Percentiles rank a stretch among this genome's conserved stretches.
Evolutionary conservation across 2,888 invertebrate genomes (phyloP).

Genomic region (Bellardia bayeri): DNA sequence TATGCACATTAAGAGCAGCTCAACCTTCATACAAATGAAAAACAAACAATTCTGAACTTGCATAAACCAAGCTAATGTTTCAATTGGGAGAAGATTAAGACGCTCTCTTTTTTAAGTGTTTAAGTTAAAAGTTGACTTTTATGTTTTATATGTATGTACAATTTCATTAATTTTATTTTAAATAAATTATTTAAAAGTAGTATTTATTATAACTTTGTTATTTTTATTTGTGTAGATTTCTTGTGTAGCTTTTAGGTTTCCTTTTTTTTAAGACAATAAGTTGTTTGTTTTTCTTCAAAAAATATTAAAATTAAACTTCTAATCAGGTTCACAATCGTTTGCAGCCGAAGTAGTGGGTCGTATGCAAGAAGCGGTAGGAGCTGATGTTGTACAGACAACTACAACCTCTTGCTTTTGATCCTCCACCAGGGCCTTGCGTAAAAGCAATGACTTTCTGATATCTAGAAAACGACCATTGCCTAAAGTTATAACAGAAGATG

Average conservation of each 20-base stretch:
- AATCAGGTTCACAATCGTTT: conserved; percentile 76
- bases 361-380: conserved; percentile 64
- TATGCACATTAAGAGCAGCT: conserved; percentile 28
- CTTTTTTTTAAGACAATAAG: conserved; percentile 59
- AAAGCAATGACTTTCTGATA: conserved; percentile 71
- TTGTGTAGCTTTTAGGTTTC: conserved; percentile 59
- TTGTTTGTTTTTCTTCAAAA: conserved; percentile 54
- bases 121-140: conserved; percentile 50
- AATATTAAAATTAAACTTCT: conserved; percentile 67
- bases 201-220: not conserved
- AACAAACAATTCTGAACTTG: too few species aligned
- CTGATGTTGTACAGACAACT: conserved; percentile 58
- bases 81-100: not conserved
- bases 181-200: conserved; percentile 58
- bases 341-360: conserved; percentile 73
- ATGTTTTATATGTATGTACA: conserved; percentile 51
- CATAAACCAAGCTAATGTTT: too few species aligned
- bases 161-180: conserved; percentile 40
- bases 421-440: conserved; percentile 71
- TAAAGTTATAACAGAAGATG: conserved; percentile 70
- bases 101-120: not conserved
- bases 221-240: conserved; percentile 66
- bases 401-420: conserved; percentile 66
- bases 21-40: conserved; percentile 15
- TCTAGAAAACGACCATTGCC: conserved; percentile 70